Base-by-base conservation (phyloP, 35 echinoderm and acorn worm species). In the Apostichopus californicus region DNA sequence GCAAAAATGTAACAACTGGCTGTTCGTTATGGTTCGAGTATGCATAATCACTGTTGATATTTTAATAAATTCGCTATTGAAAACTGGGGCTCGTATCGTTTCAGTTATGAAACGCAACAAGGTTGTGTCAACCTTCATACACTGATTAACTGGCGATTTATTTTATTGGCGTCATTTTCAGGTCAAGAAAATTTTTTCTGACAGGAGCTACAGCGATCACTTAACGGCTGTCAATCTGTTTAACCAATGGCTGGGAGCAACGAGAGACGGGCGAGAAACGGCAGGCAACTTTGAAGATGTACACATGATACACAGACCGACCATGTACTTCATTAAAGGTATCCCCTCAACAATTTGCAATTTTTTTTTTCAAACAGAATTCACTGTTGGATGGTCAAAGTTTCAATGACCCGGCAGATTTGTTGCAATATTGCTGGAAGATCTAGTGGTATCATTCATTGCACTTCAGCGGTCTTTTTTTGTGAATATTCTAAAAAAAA, bases 251-350 rank as follows among this genome's bases (percentile, higher is more conserved):
- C 34, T 77, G 28, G 78, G 87, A 56, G 55, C 63, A 34, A n/a
- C 72, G n/a, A 72, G 34, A 64, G 75, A 23, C 3, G 78, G 91
- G 24, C 8, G 25, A 46, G 14, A 92, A 61, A 66, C 70, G 7
- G 56, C 68, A 5, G 61, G 8, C 1, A 52, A 91, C 8, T 96
- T 92, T 75, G 58, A 94, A 54, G 77, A 96, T 5, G 23, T 54
- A 14, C 11, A 93, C 77, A 56, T 84, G 46, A 66, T 96, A 63
- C 79, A 93, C 66, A 77, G 81, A 11, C 89, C 92, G 2, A 93
- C 95, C 13, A 80, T 96, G 65, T 56, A 86, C 28, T 96, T 96
- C 68, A 75, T 96, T 13, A 77, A 70, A 91, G 92, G 95, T 93
- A 86, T 63, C 71, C 6, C 71, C 14, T 61, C 58, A 46, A 46